phyloP scores from a whole-genome alignment of 2,888 invertebrate genomes.

The Hipparchia sbordonii region DNA sequence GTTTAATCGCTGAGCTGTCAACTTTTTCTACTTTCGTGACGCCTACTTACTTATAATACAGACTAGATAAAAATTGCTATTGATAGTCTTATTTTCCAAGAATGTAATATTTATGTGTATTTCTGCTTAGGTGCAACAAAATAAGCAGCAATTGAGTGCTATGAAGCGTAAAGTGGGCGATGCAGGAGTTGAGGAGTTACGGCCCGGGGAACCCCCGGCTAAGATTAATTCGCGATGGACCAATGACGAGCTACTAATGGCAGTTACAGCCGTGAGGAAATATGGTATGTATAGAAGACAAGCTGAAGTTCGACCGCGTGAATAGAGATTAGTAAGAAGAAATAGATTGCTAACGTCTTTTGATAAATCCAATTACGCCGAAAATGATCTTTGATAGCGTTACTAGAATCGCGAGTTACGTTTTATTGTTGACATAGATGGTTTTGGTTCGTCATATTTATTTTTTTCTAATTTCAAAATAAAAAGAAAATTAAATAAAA shows the following conservation, averaged over 20 bases:
- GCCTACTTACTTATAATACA: background rate
- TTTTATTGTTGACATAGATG: no score
- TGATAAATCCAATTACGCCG: no score
- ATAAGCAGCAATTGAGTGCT: slow-evolving; percentile 95
- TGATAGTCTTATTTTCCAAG: background rate
- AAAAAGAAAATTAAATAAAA: no score
- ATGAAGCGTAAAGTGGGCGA: slow-evolving; percentile 89
- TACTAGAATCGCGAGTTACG: no score
- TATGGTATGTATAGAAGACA: slow-evolving; percentile 85
- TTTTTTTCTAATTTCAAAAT: no score
- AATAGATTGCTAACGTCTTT: no score
- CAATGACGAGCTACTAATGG: slow-evolving; percentile 94
- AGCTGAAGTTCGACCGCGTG: no score
- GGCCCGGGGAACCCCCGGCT: slow-evolving; percentile 84
- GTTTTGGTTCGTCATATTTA: no score
- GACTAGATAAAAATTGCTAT: slow-evolving; percentile 1
- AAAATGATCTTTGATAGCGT: no score
- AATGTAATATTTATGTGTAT: background rate
- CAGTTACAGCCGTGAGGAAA: slow-evolving; percentile 93
- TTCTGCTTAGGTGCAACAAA: slow-evolving; percentile 91
- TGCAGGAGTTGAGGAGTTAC: slow-evolving; percentile 83
- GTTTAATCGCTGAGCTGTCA: background rate
- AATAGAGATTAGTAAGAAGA: no score
- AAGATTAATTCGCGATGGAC: slow-evolving; percentile 96
- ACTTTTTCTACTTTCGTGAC: slow-evolving; percentile 8